Conservation (phyloP, 1,140 invertebrate species). For the Armadillidium nasatum region DNA sequence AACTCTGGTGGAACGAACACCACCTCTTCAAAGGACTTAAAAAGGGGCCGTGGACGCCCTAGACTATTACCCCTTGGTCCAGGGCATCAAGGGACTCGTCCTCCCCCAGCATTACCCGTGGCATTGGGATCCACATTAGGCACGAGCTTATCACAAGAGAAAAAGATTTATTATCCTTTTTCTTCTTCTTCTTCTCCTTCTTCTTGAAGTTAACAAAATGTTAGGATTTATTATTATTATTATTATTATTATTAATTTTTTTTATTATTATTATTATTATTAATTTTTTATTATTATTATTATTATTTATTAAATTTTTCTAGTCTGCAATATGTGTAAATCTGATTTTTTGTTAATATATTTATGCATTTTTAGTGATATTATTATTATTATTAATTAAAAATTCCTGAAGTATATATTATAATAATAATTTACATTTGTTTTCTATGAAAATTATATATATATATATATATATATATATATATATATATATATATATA, state of each 20-base stretch:
- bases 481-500: too few species aligned
- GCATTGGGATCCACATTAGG: constrained; percentile 36
- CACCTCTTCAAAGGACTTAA: constrained; percentile 41
- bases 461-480: too few species aligned
- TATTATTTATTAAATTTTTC: background rate
- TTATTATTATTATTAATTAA: too few species aligned
- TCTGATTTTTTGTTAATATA: too few species aligned
- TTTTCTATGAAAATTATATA: too few species aligned
- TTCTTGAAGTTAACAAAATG: background rate
- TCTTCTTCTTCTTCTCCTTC: background rate
- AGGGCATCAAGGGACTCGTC: constrained; percentile 57
- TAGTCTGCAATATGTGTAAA: too few species aligned
- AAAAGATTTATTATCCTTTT: background rate
- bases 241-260: background rate
- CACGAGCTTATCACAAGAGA: background rate
- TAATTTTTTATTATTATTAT: background rate
- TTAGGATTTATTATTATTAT: background rate
- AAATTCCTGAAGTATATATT: too few species aligned
- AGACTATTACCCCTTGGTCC: constrained; percentile 62
- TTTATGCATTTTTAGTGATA: too few species aligned
- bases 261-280: background rate
- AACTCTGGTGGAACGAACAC: constrained; percentile 1
- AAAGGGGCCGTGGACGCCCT: constrained; percentile 70
- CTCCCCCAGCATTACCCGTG: constrained; percentile 35
- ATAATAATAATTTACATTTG: too few species aligned